These are phyloP conservation scores for Platycnemis pennipes DNA, from an alignment of 2,888 invertebrate species.

Conservation along the genomic window DNA sequence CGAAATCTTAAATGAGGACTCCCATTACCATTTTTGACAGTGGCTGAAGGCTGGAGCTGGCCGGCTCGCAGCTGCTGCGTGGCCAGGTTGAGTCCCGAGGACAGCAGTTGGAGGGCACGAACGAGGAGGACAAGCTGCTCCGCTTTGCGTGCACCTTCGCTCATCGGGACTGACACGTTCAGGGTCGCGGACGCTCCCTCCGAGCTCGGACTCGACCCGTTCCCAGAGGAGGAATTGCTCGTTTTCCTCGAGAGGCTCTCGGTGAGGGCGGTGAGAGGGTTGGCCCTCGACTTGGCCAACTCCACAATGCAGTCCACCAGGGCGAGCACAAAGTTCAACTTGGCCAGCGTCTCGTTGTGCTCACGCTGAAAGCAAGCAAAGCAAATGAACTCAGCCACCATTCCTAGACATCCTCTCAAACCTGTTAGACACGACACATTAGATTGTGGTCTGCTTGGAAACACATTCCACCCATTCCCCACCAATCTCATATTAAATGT, in stretches of 20 bases:
- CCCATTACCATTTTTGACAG: slow-evolving; percentile 93
- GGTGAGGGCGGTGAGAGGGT: slow-evolving; percentile 84
- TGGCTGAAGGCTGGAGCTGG: slow-evolving; percentile 93
- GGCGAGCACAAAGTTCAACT: slow-evolving; percentile 97
- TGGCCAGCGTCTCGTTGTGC: slow-evolving; percentile 97
- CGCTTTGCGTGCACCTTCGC: slow-evolving; percentile 80
- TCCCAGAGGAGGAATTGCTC: slow-evolving; percentile 74
- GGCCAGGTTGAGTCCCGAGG: slow-evolving; percentile 95
- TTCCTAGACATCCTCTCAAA: too few relatives aligned
- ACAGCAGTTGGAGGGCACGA: slow-evolving; percentile 94
- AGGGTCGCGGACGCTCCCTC: slow-evolving; percentile 69
- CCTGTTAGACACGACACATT: too few relatives aligned
- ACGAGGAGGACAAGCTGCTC: slow-evolving; percentile 94
- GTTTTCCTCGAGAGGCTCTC: slow-evolving; percentile 68
- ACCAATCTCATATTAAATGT: too few relatives aligned
- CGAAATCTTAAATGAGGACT: too few relatives aligned
- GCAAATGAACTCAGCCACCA: too few relatives aligned
- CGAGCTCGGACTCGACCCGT: slow-evolving; percentile 76
- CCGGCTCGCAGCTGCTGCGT: slow-evolving; percentile 92
- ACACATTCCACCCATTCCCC: too few relatives aligned
- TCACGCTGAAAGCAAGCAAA: slow-evolving; percentile 84
- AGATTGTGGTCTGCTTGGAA: too few relatives aligned
- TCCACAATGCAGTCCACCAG: slow-evolving; percentile 97
- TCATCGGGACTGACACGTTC: slow-evolving; percentile 66
- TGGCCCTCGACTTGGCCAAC: slow-evolving; percentile 89